Evolutionary conservation across 2,888 invertebrate genomes (phyloP).

Genomic region (Atrina japonica): DNA sequence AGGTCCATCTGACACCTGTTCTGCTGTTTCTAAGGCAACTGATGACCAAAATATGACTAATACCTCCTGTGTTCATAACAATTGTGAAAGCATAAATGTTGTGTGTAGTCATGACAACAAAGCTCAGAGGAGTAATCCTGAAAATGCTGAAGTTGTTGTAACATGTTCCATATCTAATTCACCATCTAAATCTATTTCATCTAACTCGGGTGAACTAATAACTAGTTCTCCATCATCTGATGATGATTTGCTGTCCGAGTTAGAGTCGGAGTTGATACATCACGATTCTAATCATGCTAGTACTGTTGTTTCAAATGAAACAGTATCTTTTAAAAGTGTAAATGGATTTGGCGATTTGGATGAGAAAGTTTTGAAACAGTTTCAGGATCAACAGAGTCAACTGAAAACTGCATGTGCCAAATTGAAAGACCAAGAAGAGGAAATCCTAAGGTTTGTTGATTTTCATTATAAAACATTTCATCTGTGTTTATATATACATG

Average conservation of each 20-base stretch:
- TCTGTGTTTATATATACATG: no score
- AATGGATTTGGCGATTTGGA: slow-evolving; percentile 14
- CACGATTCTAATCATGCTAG: slow-evolving; percentile 2
- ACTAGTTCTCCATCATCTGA: slow-evolving; percentile 44
- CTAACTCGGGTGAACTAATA: slow-evolving; percentile 1
- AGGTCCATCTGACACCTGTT: no score
- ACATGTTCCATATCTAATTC: background rate
- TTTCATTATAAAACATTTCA: no score
- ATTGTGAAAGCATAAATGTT: no score
- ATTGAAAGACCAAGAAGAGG: slow-evolving; percentile 22
- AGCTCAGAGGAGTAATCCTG: no score
- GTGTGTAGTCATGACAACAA: no score
- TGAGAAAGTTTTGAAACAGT: slow-evolving; percentile 15
- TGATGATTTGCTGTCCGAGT: slow-evolving; percentile 69
- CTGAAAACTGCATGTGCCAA: slow-evolving; percentile 16
- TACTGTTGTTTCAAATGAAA: background rate
- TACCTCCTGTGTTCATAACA: no score
- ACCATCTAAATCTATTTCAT: background rate
- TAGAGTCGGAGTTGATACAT: slow-evolving; percentile 53
- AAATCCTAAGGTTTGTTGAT: slow-evolving; percentile 31
- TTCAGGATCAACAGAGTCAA: slow-evolving; percentile 23
- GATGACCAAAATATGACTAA: no score
- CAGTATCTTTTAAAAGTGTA: background rate
- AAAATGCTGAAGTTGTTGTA: no score
- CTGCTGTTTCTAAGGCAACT: no score